Base-by-base conservation (phyloP, 2,113 vertebrate species). In the Scomber colias region DNA sequence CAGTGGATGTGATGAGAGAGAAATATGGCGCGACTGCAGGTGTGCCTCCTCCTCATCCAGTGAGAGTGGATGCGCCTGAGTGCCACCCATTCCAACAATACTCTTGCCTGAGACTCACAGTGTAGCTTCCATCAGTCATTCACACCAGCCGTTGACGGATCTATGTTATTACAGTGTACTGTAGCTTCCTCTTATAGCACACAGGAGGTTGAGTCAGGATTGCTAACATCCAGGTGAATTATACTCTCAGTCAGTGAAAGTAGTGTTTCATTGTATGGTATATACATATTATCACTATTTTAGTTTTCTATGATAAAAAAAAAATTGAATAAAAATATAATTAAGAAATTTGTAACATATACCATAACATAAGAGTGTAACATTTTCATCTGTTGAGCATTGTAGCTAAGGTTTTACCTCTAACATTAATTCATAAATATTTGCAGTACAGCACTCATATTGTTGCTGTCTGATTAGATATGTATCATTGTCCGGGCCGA, bases 1-100 rank as follows among this genome's bases (percentile, higher is more conserved):
- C 60, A 76, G 82, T 82, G 64, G 81, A 90, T 13, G 88, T 90
- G 92, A 91, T 91, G 92, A 93, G 80, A 92, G 91, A 92, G 84
- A 49, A 71, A 77, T 77, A 83, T 90, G 68, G 85, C 89, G 27
- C 63, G 67, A 92, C 92, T 90, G 88, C 90, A 91, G 93, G 92
- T 89, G 86, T 67, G 84, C 70, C 90, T 82, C 79, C 79, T 68
- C 16, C 78, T 63, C 56, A 46, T 64, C 77, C 87, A 82, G 68
- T n/a, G 75, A 81, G 74, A 92, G 86, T 85, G 85, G 87, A 89
- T 56, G 59, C 19, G 86, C 88, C 80, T 86, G 76, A 86, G 62
- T 92, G 90, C 59, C 78, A 46, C 49, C 75, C 66, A 46, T 60
- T 81, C 54, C 65, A 89, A 84, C 82, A 91, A 84, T 81, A 79